Evolutionary conservation across 2,797 vertebrate species (phyloP).

Genomic region (Clarias pachynema): DNA sequence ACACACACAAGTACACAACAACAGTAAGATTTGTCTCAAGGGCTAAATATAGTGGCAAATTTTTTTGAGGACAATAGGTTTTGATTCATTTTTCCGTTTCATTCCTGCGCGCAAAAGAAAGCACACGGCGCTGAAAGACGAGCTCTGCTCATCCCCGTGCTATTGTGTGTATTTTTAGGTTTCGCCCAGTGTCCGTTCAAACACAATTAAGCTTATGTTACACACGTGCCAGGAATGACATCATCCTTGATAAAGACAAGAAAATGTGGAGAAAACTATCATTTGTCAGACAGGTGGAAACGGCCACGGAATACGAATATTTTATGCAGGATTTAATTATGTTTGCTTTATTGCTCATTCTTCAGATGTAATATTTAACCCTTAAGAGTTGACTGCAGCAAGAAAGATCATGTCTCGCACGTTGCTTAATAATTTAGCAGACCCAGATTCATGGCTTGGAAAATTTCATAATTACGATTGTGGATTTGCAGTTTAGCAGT

Average conservation of each 20-base stretch:
- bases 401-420: constrained; percentile 8
- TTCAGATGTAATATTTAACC: constrained; percentile 17
- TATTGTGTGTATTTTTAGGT: constrained; percentile 82
- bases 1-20: constrained; percentile 57
- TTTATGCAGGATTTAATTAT: constrained; percentile 21
- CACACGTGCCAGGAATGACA: constrained; percentile 68
- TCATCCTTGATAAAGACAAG: constrained; percentile 49
- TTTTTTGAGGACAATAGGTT: constrained; percentile 77
- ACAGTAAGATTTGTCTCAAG: constrained; percentile 45
- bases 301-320: constrained; percentile 7
- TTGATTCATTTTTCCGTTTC: constrained; percentile 79
- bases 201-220: constrained; percentile 77
- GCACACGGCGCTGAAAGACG: constrained; percentile 74
- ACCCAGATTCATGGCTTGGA: background rate
- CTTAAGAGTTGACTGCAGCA: background rate
- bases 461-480: background rate
- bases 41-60: constrained; percentile 75
- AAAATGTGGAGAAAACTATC: constrained; percentile 29
- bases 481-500: background rate
- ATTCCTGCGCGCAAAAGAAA: constrained; percentile 71
- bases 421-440: constrained; percentile 21
- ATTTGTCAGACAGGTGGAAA: constrained; percentile 34
- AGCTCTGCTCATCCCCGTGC: constrained; percentile 77
- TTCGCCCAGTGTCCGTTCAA: constrained; percentile 68
- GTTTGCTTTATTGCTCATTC: constrained; percentile 21